phyloP scores from a whole-genome alignment of 2,113 vertebrate species.

The Procavia capensis region DNA sequence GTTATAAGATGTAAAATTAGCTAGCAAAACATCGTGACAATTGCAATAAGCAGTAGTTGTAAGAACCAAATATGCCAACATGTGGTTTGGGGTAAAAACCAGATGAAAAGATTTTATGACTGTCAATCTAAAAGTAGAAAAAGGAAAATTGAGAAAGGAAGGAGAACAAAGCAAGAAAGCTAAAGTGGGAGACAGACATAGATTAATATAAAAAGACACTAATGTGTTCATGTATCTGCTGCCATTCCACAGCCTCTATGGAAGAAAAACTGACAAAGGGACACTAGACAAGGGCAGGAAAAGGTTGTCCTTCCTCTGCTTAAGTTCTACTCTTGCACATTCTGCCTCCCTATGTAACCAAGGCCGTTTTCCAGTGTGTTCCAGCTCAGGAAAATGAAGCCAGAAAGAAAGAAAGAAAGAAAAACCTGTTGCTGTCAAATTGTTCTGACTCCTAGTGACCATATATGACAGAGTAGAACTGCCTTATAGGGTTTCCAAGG shows the following conservation, averaged over 20 bases:
- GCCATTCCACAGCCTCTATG: background rate
- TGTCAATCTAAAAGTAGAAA: background rate
- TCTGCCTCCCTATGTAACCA: background rate
- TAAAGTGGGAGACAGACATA: background rate
- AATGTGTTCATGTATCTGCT: background rate
- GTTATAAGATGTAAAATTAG: conserved; percentile 13
- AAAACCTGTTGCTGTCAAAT: no score
- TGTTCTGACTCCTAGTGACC: no score
- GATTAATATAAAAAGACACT: background rate
- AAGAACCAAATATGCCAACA: conserved; percentile 52
- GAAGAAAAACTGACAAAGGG: background rate
- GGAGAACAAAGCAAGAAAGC: background rate
- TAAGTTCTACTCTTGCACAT: background rate
- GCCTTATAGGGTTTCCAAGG: no score
- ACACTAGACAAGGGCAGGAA: accelerated
- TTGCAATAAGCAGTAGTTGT: conserved; percentile 1
- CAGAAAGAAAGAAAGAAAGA: no score
- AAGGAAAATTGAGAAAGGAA: background rate
- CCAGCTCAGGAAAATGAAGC: background rate
- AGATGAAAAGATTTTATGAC: background rate
- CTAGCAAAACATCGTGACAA: background rate
- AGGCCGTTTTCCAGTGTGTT: background rate
- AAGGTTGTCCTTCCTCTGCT: background rate
- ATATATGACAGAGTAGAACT: no score
- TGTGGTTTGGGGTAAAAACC: conserved; percentile 14